Percentiles rank a stretch among this genome's conserved stretches.
Evolutionary conservation across 2,797 vertebrate genomes (phyloP).

Genomic region (Silurus lanzhouensis): DNA sequence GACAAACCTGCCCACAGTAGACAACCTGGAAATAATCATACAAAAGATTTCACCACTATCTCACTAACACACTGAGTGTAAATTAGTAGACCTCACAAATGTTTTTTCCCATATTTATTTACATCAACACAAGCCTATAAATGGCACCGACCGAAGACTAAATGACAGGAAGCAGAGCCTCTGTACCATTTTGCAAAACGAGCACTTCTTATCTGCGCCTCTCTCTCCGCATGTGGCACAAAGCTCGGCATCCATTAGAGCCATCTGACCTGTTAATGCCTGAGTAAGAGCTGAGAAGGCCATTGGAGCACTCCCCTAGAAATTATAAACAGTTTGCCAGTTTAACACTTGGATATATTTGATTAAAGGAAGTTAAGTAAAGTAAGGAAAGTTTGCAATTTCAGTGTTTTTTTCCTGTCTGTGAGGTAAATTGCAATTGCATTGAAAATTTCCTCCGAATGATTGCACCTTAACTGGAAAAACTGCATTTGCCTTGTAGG

Average conservation of each 20-base stretch:
- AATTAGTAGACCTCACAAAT: not conserved
- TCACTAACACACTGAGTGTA: not conserved
- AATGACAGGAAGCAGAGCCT: slow-evolving; percentile 2
- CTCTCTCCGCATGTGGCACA: slow-evolving; percentile 93
- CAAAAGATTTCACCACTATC: not conserved
- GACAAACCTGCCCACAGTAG: slow-evolving; percentile 87
- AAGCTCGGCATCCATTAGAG: slow-evolving; percentile 92
- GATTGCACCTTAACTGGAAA: not conserved
- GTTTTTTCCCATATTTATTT: not conserved
- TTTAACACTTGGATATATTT: not conserved
- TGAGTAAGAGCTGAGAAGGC: slow-evolving; percentile 93
- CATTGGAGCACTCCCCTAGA: slow-evolving; percentile 88
- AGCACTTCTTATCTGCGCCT: slow-evolving; percentile 90
- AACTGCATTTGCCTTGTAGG: not conserved
- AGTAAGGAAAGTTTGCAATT: not conserved
- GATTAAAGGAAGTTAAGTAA: not conserved
- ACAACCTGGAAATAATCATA: slow-evolving; percentile 77
- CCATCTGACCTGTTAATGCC: slow-evolving; percentile 93
- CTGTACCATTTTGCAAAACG: slow-evolving; percentile 91
- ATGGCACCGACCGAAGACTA: not conserved
- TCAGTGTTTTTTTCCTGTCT: not conserved
- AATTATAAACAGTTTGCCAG: slow-evolving; percentile 15
- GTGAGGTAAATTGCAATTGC: slow-evolving; percentile 1
- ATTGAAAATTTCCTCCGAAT: not conserved
- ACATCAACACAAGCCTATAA: not conserved